Evolutionary conservation across 2,888 invertebrate genomes (phyloP).

Genomic region (Tetranychus piercei): DNA sequence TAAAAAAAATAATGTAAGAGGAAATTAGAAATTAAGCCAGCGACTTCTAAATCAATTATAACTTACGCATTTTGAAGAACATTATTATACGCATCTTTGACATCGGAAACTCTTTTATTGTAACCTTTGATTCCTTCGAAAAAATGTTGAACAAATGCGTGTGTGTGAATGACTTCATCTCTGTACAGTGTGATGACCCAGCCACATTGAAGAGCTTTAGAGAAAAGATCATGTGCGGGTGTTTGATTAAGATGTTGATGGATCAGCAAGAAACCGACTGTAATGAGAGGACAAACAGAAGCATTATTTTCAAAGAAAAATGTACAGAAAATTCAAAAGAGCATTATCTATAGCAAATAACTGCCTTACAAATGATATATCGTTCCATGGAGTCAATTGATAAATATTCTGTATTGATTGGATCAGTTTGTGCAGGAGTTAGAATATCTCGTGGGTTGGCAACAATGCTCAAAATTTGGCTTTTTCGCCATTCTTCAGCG

Average conservation of each 20-base stretch:
- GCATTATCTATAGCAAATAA: constrained; percentile 21
- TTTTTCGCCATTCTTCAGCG: constrained; percentile 80
- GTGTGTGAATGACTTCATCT: constrained; percentile 90
- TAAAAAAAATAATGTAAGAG: constrained; percentile 17
- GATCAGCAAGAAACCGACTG: constrained; percentile 70
- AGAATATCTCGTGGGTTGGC: constrained; percentile 83
- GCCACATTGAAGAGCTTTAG: constrained; percentile 70
- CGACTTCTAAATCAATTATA: not conserved
- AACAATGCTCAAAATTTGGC: constrained; percentile 76
- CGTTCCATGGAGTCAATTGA: constrained; percentile 85
- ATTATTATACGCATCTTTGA: constrained; percentile 80
- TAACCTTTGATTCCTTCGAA: constrained; percentile 91
- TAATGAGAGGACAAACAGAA: constrained; percentile 22
- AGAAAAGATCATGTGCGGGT: constrained; percentile 60
- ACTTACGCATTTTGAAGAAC: constrained; percentile 65
- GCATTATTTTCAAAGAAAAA: constrained; percentile 20
- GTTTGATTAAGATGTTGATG: constrained; percentile 62
- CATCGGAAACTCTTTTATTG: constrained; percentile 73
- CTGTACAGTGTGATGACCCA: constrained; percentile 87
- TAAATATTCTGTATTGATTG: constrained; percentile 91
- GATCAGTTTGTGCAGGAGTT: constrained; percentile 82
- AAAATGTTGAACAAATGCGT: constrained; percentile 72
- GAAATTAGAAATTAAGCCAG: not conserved
- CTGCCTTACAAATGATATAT: constrained; percentile 63
- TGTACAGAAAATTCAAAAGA: constrained; percentile 12